Evolutionary conservation across 1,140 invertebrate species (phyloP), one percentile per base, ranked within the genome.

Genomic region (Orius laevigatus): DNA sequence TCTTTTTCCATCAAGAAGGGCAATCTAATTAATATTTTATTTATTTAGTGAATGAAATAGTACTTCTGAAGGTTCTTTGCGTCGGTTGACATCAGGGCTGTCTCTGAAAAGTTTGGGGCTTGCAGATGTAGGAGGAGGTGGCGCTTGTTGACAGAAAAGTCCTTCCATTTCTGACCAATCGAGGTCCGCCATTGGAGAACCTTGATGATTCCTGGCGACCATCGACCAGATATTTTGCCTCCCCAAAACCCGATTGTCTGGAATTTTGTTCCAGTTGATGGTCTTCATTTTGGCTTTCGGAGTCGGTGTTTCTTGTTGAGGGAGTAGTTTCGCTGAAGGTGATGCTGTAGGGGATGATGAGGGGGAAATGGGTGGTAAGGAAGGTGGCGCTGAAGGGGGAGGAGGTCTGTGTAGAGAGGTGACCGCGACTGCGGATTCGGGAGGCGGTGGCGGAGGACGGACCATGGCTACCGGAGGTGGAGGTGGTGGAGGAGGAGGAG

Each of bases 241-340:
- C 35, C 79, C 81, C 48, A 85, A 72, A 10, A 88, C 79, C 78
- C 79, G 56, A 59, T 80, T 80, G 62, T 79, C 81, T 3, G 87
- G 84, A 58, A 93, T 90, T 64, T 91, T 91, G 60, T 84, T 87
- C 88, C 88, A 92, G 62, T 93, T 93, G 50, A 92, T 79, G 3
- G 88, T 89, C 65, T 89, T 89, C 88, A 92, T 90, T 62, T 91
- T 91, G n/a, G 81, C 75, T 64, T 84, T 84, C 3, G 89, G 88
- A 38, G 79, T 78, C 0, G 87, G 87, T 35, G 78, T 90, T 57
- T 85, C 80, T 62, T 88, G 84, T 59, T 91, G 86, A 2, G 86
- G 86, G 55, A 90, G 68, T 57, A 72, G 57, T 46, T 66, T 67
- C n/a, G 49, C 36, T 6, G 51, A 45, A 20, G 55, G 60, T 50